phyloP scores from a whole-genome alignment of 2,888 invertebrate genomes.

The Aspidiotus destructor region DNA sequence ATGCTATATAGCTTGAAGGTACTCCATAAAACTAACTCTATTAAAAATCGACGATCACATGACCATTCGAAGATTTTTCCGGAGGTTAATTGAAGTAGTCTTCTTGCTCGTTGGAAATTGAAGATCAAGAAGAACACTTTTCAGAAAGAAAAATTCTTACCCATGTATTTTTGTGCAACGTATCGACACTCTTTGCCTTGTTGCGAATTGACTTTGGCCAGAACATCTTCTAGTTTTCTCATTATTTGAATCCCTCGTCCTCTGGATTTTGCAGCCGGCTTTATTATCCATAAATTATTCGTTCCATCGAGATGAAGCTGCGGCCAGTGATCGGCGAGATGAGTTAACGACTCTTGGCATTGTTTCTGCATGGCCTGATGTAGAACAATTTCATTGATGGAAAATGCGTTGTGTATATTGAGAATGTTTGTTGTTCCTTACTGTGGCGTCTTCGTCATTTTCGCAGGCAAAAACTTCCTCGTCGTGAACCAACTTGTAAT shows the following conservation, averaged over 20 bases:
- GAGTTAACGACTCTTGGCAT: conserved; percentile 37
- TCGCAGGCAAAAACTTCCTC: conserved; percentile 36
- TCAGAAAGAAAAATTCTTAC: conserved; percentile 38
- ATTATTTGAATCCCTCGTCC: conserved; percentile 48
- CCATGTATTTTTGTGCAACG: conserved; percentile 51
- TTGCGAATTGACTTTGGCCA: conserved; percentile 36
- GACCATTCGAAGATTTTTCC: too few species aligned
- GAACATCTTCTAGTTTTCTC: conserved; percentile 46
- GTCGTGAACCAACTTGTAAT: conserved; percentile 39
- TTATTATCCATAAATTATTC: conserved; percentile 50
- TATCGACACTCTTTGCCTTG: conserved; percentile 40
- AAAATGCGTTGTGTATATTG: background rate
- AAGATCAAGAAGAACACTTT: conserved; percentile 8
- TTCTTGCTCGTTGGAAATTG: too few species aligned
- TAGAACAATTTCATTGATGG: background rate
- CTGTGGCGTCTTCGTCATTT: conserved; percentile 1
- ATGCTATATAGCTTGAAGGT: too few species aligned
- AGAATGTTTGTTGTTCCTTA: background rate
- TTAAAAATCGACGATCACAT: too few species aligned
- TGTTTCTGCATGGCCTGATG: conserved; percentile 38
- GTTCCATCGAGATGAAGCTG: conserved; percentile 43
- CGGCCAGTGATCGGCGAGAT: conserved; percentile 37
- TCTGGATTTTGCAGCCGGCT: conserved; percentile 49
- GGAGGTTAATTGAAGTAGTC: too few species aligned
- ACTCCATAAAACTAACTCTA: too few species aligned